phyloP scores from a whole-genome alignment of 2,113 vertebrate genomes.

The Speoplatyrhinus poulsoni region DNA sequence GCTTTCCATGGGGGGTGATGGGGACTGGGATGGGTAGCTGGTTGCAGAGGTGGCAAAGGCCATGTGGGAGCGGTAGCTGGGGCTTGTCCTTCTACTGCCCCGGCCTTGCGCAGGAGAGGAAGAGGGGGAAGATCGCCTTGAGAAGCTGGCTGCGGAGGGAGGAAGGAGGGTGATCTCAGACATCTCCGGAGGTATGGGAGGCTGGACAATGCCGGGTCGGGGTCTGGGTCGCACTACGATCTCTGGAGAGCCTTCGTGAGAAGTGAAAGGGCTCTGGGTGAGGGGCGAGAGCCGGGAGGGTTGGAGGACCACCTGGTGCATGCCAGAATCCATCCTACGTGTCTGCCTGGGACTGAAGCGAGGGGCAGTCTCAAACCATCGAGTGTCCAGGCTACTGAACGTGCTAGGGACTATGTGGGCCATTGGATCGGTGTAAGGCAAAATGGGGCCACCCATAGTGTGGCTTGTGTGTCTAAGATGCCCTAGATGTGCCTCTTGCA shows the following conservation, averaged over 20 bases:
- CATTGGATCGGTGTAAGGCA: constrained; percentile 95
- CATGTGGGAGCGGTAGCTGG: constrained; percentile 81
- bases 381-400: constrained; percentile 92
- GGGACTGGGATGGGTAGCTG: constrained; percentile 87
- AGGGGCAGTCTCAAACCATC: constrained; percentile 94
- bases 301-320: constrained; percentile 98
- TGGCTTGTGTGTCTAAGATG: constrained; percentile 98
- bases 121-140: constrained; percentile 91
- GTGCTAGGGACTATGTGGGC: constrained; percentile 90
- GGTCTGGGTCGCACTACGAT: constrained; percentile 90
- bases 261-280: constrained; percentile 95
- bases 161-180: constrained; percentile 96
- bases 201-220: constrained; percentile 88
- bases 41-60: constrained; percentile 88
- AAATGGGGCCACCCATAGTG: constrained; percentile 95
- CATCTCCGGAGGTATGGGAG: constrained; percentile 82
- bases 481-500: constrained; percentile 95
- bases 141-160: constrained; percentile 91
- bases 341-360: constrained; percentile 92
- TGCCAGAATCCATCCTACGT: constrained; percentile 91
- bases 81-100: constrained; percentile 83
- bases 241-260: constrained; percentile 92
- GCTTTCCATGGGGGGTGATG: constrained; percentile 84
- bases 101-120: constrained; percentile 92
- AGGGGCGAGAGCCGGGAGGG: constrained; percentile 97